Evolutionary conservation across 2,797 vertebrate species (phyloP).

Genomic region (Vireo griseus): DNA sequence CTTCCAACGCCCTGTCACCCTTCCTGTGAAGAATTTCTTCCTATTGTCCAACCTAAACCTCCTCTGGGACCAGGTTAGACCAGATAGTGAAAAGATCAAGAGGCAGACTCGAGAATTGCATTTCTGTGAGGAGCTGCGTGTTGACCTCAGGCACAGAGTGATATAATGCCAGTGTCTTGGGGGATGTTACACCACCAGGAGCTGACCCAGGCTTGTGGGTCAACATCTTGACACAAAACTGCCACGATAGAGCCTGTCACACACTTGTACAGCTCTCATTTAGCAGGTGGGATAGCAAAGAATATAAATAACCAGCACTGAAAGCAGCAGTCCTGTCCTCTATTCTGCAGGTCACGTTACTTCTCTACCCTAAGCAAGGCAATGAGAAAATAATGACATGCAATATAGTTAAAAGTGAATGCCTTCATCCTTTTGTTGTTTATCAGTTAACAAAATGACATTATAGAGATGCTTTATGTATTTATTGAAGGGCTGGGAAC

Average conservation of each 20-base stretch:
- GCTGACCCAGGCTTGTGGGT: background rate
- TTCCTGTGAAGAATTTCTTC: background rate
- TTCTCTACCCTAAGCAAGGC: background rate
- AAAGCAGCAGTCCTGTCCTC: background rate
- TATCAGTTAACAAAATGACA: constrained; percentile 52
- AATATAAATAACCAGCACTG: background rate
- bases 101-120: background rate
- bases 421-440: constrained; percentile 48
- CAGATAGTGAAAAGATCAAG: rapidly evolving
- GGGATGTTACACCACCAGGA: background rate
- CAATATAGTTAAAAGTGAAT: constrained; percentile 39
- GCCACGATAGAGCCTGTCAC: background rate
- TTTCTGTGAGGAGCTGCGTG: rapidly evolving
- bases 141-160: rapidly evolving
- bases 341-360: background rate
- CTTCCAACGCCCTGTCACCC: rapidly evolving
- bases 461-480: constrained; percentile 51
- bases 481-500: constrained; percentile 44
- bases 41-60: background rate
- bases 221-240: background rate
- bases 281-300: background rate
- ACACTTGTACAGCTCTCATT: background rate
- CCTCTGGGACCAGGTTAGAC: background rate
- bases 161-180: rapidly evolving
- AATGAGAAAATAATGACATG: constrained; percentile 27